Evolutionary conservation across 2,797 vertebrate genomes (phyloP).

Genomic region (Streptopelia turtur): DNA sequence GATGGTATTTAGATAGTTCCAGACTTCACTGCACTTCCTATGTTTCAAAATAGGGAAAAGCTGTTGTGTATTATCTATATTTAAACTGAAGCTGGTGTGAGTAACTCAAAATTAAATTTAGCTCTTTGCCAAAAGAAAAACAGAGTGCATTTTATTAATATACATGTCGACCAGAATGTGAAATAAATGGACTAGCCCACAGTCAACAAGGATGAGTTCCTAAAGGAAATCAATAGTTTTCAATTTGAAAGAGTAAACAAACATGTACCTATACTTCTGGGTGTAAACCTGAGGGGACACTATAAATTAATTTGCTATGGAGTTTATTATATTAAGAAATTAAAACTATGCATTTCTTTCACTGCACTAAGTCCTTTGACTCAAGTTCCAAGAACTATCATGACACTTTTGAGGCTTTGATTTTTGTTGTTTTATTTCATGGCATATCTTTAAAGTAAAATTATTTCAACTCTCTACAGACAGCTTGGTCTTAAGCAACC

Average conservation of each 20-base stretch:
- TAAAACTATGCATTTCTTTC: neutral
- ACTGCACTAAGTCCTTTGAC: neutral
- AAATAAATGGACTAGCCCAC: constrained; percentile 27
- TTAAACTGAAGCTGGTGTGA: neutral
- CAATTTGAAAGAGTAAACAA: constrained; percentile 42
- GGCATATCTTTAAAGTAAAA: neutral
- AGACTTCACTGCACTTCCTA: neutral
- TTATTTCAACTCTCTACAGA: neutral
- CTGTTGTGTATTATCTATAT: neutral
- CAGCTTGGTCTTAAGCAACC: neutral
- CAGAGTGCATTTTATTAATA: neutral
- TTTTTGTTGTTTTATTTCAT: neutral
- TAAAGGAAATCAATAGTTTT: constrained; percentile 67
- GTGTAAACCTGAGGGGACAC: constrained; percentile 15
- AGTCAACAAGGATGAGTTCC: constrained; percentile 12
- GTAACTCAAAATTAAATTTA: neutral
- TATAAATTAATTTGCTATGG: constrained; percentile 25
- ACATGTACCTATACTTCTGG: neutral
- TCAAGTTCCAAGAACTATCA: neutral
- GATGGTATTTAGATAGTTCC: neutral
- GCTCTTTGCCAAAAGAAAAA: neutral
- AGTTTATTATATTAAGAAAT: constrained; percentile 39
- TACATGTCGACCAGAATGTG: neutral
- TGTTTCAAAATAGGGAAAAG: neutral
- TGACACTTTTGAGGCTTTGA: neutral